Percentiles rank a stretch among this genome's conserved stretches.
Evolutionary conservation across 2,113 vertebrate species (phyloP).

Genomic region (Cyprinodon variegatus): DNA sequence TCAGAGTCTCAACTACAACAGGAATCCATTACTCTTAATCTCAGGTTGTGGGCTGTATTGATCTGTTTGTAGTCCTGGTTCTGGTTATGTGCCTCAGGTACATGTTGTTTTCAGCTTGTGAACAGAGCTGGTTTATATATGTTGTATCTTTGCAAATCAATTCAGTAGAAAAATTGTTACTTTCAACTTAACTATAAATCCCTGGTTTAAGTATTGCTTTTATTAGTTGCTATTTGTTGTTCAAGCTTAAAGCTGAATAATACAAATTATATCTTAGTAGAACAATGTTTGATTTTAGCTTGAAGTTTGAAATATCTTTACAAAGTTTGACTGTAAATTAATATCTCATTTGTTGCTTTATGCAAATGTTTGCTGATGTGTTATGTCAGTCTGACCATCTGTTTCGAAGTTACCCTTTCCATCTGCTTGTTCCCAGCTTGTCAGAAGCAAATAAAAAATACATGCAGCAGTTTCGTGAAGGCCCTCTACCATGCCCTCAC

Average conservation of each 20-base stretch:
- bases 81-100: slow-evolving; percentile 58
- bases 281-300: not conserved
- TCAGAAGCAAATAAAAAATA: slow-evolving; percentile 29
- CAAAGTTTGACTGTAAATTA: slow-evolving; percentile 55
- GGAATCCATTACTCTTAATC: slow-evolving; percentile 75
- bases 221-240: slow-evolving; percentile 23
- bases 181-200: slow-evolving; percentile 31
- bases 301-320: not conserved
- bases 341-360: slow-evolving; percentile 38
- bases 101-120: slow-evolving; percentile 52
- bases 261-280: not conserved
- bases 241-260: not conserved
- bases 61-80: slow-evolving; percentile 66
- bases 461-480: slow-evolving; percentile 22
- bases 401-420: slow-evolving; percentile 41
- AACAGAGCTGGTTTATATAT: slow-evolving; percentile 4
- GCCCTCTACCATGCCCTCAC: slow-evolving; percentile 25
- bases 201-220: slow-evolving; percentile 2
- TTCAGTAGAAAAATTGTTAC: slow-evolving; percentile 30
- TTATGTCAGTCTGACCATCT: slow-evolving; percentile 46
- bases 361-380: slow-evolving; percentile 41
- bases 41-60: slow-evolving; percentile 66
- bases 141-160: slow-evolving; percentile 16
- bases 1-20: slow-evolving; percentile 50
- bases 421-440: slow-evolving; percentile 31